Base-by-base conservation (phyloP, 1,140 invertebrate genomes). In the Tachypleus tridentatus region DNA sequence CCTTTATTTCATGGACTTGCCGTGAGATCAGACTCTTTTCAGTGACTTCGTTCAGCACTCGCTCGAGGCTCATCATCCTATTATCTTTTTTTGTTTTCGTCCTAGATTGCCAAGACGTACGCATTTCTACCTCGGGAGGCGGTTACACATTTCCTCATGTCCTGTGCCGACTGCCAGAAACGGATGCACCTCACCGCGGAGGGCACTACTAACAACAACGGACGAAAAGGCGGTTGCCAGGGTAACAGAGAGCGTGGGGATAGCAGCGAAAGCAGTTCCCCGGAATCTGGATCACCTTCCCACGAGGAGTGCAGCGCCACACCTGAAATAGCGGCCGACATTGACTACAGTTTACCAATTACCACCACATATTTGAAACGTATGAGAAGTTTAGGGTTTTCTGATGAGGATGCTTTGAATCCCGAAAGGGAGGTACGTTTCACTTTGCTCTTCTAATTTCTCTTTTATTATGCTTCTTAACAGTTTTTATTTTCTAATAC, bases 51-150 rank as follows among this genome's bases (percentile, higher is more conserved):
- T 29, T 57, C 56, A 4, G 56, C 56, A 29, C 56, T 29, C 56
- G 56, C 56, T 29, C 10, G 56, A 10, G 29, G 56, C 29, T 29
- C 56, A n/a, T 29, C 56, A n/a, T 57, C 56, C 10, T 57, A 29
- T 29, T 29, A 29, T 29, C 29, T 29, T 29, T 29, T 29, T 29
- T 29, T 29, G 0, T 29, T 29, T 29, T 29, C 29, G 29, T 80
- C 81, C 50, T 81, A 96, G 93, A 94, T 97, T 73, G 93, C 92
- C 7, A 92, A 97, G 76, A 93, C 89, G 58, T 96, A 94, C 79
- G 91, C 91, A 4, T 97, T 96, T 74, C 81, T 97, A 63, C 93
- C 93, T 3, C 84, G 93, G 51, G 93, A 97, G 78, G 93, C 93
- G 3, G 93, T 97, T 72, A 97, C 93, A 57, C 85, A 89, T 70